Conservation (phyloP, 2,113 vertebrate species). For the Marmota flaviventris region DNA sequence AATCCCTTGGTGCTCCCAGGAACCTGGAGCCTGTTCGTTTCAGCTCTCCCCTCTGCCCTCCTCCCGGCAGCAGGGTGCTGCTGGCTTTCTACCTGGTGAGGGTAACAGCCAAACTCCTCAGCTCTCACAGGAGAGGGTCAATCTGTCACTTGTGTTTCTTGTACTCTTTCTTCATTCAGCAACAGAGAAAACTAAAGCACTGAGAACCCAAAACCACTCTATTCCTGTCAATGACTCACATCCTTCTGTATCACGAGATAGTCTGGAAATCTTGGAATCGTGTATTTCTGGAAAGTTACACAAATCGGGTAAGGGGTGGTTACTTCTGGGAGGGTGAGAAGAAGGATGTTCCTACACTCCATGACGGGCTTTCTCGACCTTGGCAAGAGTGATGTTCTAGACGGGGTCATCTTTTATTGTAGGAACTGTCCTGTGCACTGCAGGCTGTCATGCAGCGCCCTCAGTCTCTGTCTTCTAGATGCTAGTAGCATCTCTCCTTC, state of each 20-base stretch:
- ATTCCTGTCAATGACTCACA: background rate
- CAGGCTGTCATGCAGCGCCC: background rate
- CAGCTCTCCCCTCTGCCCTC: background rate
- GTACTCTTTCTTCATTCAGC: background rate
- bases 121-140: background rate
- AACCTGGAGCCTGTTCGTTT: background rate
- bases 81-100: background rate
- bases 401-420: background rate
- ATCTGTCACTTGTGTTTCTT: background rate
- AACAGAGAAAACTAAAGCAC: conserved; percentile 9
- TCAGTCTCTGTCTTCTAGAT: background rate
- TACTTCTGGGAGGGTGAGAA: background rate
- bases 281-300: background rate
- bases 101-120: background rate
- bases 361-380: background rate
- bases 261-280: too few relatives aligned
- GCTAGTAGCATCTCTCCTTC: background rate
- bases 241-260: background rate
- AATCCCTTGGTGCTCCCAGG: background rate
- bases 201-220: conserved; percentile 14
- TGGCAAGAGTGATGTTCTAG: background rate
- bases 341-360: background rate
- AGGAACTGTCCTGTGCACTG: background rate
- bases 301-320: background rate
- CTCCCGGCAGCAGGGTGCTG: background rate